Base-by-base conservation (phyloP, 2,797 vertebrate genomes). In the Phalanger gymnotis region DNA sequence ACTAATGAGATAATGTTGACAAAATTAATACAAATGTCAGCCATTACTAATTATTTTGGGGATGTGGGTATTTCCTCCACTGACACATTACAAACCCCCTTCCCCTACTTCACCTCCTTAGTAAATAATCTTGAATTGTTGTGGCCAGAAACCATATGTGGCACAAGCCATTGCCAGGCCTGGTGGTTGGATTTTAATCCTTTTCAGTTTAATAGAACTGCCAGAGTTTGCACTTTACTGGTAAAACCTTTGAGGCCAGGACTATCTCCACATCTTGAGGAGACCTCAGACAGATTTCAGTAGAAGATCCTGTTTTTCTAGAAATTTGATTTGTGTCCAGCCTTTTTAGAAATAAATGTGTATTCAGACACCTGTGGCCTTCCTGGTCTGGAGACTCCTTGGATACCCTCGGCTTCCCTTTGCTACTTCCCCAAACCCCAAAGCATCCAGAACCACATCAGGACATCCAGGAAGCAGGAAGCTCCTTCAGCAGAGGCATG, bases 21-120 rank as follows among this genome's bases (percentile, higher is more conserved):
- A 1, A 19, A 55, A 52, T 4, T 55, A 55, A 91, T 16, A 53
- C 16, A 31, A 2, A 57, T 3, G 81, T 58, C 87, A 7, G 6
- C 6, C 28, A 1, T 90, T 0, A 0, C 5, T 51, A 19, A 5
- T n/a, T 28, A 4, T 16, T 93, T 89, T 1, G 57, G 10, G 0
- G 58, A 54, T 9, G 81, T 9, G 31, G 54, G 30, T 55, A 16
- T 56, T 73, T 73, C 14, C 16, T n/a, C 2, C 5, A 16, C 34
- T 73, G 61, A 73, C 16, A 73, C 61, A 22, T 61, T 12, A 10
- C 13, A 73, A 73, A n/a, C 66, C n/a, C 66, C 14, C 5, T 40
- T 4, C 14, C 2, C 5, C 1, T 0, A 7, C 66, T 31, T 31
- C 2, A 81, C 1, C 31, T 40, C 66, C 34, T 66, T 66, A 19